A percentile compares a stretch with the other conserved stretches of the same genome.
Conservation (phyloP, 1,140 invertebrate genomes). For the Heliconius hermathena region DNA sequence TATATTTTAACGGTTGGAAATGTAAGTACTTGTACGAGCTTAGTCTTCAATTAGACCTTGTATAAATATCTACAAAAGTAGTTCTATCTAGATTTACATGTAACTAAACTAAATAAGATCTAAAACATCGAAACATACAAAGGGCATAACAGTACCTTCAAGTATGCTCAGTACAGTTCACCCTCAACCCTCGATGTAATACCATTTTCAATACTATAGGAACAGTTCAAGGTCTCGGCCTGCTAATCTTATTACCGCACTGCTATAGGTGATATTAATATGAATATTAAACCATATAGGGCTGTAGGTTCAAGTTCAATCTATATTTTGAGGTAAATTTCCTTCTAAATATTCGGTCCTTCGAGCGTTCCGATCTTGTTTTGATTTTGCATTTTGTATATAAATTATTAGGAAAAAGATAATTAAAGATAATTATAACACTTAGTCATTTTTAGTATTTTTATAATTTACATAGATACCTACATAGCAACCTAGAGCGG, state of each 20-base stretch:
- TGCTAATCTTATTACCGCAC: constrained; percentile 49
- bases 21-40: too few species aligned
- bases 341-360: neutral
- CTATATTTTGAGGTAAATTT: neutral
- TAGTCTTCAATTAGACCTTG: too few species aligned
- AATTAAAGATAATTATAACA: too few species aligned
- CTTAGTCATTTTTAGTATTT: too few species aligned
- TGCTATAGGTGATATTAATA: constrained; percentile 15
- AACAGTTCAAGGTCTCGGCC: constrained; percentile 45
- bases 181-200: neutral
- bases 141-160: neutral
- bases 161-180: neutral
- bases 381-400: too few species aligned
- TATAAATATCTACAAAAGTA: too few species aligned
- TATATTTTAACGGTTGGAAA: too few species aligned
- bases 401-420: too few species aligned
- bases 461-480: too few species aligned
- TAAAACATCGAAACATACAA: neutral
- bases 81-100: neutral
- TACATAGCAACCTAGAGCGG: too few species aligned
- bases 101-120: neutral
- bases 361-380: neutral
- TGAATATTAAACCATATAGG: neutral
- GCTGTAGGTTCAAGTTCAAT: neutral
- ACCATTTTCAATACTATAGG: constrained; percentile 8